Evolutionary conservation across 2,888 invertebrate species (phyloP).

Genomic region (Apeira syringaria): DNA sequence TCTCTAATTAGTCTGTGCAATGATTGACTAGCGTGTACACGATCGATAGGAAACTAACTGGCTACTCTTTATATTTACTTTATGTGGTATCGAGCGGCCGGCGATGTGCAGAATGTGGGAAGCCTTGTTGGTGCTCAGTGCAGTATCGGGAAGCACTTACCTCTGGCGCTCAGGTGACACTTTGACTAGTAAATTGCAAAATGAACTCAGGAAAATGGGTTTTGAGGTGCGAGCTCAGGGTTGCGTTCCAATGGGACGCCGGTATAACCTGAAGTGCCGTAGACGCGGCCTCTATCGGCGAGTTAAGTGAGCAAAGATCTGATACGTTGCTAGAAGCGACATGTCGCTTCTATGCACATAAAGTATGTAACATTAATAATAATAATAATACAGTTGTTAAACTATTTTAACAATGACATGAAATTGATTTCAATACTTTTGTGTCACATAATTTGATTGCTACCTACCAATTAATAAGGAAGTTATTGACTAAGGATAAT

Average conservation of each 20-base stretch:
- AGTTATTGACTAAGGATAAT: no score
- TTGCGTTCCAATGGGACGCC: slow-evolving; percentile 67
- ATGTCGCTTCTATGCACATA: background rate
- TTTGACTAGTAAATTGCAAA: slow-evolving; percentile 28
- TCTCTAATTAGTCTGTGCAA: slow-evolving; percentile 6
- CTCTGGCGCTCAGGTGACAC: slow-evolving; percentile 40
- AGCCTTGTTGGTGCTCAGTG: slow-evolving; percentile 54
- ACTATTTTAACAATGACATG: no score
- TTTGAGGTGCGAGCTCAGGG: slow-evolving; percentile 37
- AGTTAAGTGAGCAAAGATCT: slow-evolving; percentile 58
- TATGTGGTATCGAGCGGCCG: slow-evolving; percentile 51
- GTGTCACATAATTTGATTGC: no score
- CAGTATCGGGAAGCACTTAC: slow-evolving; percentile 43
- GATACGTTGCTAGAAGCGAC: slow-evolving; percentile 52
- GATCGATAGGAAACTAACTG: slow-evolving; percentile 61
- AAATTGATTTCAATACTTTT: no score
- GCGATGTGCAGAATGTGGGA: slow-evolving; percentile 43
- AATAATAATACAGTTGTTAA: no score
- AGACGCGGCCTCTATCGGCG: slow-evolving; percentile 67
- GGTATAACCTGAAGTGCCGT: slow-evolving; percentile 72
- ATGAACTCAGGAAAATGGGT: slow-evolving; percentile 13
- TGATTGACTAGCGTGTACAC: slow-evolving; percentile 42
- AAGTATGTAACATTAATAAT: background rate
- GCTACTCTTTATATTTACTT: slow-evolving; percentile 44
- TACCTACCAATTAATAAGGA: no score